phyloP scores from a whole-genome alignment of 2,113 vertebrate genomes.

The Thermophis baileyi region DNA sequence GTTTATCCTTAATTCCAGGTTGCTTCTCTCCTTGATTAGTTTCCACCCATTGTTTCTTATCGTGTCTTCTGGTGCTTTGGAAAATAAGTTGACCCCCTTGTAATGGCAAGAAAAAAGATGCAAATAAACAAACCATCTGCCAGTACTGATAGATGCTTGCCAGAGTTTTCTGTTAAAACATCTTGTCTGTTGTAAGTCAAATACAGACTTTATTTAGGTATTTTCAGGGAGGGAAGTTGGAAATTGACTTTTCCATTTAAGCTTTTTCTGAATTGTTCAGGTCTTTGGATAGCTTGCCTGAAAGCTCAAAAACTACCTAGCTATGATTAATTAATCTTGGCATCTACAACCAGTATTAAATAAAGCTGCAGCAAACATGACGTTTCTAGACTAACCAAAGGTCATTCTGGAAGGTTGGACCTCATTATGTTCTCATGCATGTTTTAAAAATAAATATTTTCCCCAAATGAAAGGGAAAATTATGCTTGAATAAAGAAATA shows the following conservation, averaged over 20 bases:
- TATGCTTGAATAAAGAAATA: neutral
- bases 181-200: neutral
- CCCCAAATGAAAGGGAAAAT: neutral
- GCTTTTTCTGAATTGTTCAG: neutral
- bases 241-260: neutral
- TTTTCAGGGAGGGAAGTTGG: neutral
- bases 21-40: too few relatives aligned
- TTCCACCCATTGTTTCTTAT: too few relatives aligned
- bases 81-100: neutral
- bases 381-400: neutral
- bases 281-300: neutral
- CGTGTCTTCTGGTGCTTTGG: too few relatives aligned
- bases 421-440: neutral
- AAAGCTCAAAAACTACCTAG: neutral
- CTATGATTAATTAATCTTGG: neutral
- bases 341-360: neutral
- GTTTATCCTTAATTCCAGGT: too few relatives aligned
- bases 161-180: neutral
- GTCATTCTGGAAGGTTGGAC: neutral
- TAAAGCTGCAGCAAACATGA: neutral
- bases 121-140: neutral
- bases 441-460: neutral
- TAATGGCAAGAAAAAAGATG: neutral
- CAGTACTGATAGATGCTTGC: neutral
- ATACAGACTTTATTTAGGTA: neutral